Evolutionary conservation across 2,113 vertebrate species (phyloP).

Genomic region (Andinoacara biseriatus): DNA sequence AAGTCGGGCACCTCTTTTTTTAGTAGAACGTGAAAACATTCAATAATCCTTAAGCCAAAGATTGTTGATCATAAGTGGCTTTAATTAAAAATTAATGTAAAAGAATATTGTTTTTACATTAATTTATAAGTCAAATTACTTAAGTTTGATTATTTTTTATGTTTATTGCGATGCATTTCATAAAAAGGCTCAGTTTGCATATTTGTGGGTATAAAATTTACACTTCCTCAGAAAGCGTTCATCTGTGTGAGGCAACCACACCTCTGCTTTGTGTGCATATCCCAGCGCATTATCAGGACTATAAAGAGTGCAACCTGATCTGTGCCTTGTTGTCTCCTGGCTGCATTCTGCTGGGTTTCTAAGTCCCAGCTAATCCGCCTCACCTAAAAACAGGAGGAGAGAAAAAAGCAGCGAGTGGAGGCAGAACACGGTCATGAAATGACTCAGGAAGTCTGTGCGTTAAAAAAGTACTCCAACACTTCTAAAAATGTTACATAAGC

Average conservation of each 20-base stretch:
- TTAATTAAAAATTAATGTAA: not conserved
- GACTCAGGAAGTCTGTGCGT: not conserved
- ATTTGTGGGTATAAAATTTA: not conserved
- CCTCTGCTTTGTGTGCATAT: not conserved
- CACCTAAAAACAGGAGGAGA: conserved; percentile 53
- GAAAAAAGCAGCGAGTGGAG: not conserved
- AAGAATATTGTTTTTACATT: not conserved
- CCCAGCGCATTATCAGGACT: not conserved
- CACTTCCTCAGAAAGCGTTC: not conserved
- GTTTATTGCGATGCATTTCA: not conserved
- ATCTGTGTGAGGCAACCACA: not conserved
- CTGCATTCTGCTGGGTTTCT: not conserved
- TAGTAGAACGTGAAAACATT: not conserved
- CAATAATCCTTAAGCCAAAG: not conserved
- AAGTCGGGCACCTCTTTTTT: not conserved
- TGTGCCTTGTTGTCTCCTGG: not conserved
- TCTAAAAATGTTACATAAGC: not conserved
- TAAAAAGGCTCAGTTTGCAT: not conserved
- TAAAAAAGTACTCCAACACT: not conserved
- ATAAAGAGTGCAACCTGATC: conserved; percentile 50
- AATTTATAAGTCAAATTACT: not conserved
- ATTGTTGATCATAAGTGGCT: not conserved
- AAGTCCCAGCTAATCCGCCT: conserved; percentile 47
- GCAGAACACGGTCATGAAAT: not conserved
- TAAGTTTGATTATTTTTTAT: not conserved